Evolutionary conservation across 2,113 vertebrate species (phyloP).

Genomic region (Gopherus evgoodei): DNA sequence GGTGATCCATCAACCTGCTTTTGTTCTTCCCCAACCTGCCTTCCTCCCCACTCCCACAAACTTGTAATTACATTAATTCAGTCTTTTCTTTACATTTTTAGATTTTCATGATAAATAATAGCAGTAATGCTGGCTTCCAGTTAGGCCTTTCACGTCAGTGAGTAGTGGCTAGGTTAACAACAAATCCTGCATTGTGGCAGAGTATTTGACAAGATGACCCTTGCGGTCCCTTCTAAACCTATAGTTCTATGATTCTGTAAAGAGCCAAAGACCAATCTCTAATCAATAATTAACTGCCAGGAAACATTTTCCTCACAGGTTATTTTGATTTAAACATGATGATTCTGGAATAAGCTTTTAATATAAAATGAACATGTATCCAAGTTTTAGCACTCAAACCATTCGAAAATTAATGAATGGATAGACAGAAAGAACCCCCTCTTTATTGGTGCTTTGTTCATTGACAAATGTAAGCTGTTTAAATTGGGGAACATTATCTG

Average conservation of each 20-base stretch:
- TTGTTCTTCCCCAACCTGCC: not conserved
- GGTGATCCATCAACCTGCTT: not conserved
- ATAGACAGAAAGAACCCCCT: not conserved
- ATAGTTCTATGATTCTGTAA: not conserved
- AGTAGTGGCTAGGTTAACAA: not conserved
- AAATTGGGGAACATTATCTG: not conserved
- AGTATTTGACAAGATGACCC: not conserved
- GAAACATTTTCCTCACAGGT: not conserved
- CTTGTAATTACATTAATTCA: not conserved
- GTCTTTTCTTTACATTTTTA: not conserved
- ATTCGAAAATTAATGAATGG: fast-evolving
- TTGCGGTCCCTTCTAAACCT: not conserved
- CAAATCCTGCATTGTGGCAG: not conserved
- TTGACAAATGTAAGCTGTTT: not conserved
- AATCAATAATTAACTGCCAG: fast-evolving
- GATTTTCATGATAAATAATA: not conserved
- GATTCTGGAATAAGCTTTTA: not conserved
- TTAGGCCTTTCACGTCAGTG: not conserved
- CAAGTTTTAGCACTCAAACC: not conserved
- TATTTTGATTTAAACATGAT: not conserved
- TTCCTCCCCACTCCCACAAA: not conserved
- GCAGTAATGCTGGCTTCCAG: not conserved
- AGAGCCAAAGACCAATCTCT: not conserved
- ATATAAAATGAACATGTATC: not conserved
- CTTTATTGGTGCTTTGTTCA: not conserved